Conservation (phyloP, 1,140 invertebrate genomes). For the Rhyacophila brunnea region DNA sequence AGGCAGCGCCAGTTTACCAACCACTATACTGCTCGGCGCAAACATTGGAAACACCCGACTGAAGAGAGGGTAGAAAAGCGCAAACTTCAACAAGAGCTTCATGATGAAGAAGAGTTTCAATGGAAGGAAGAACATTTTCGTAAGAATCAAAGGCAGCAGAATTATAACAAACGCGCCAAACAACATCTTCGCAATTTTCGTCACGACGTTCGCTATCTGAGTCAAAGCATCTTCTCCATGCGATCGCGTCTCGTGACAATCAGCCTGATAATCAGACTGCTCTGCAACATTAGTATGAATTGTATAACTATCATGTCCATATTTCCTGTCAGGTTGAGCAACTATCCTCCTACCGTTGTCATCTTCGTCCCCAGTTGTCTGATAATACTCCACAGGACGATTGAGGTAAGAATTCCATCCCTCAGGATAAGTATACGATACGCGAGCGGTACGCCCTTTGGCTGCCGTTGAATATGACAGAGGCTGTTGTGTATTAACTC, state of each 20-base stretch:
- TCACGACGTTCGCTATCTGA: conserved; percentile 16
- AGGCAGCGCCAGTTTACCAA: conserved; percentile 6
- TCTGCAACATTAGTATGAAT: neutral
- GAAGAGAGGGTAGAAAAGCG: conserved; percentile 27
- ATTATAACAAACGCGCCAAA: conserved; percentile 26
- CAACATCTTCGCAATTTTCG: conserved; percentile 28
- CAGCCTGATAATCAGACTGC: conserved; percentile 2
- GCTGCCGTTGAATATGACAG: neutral
- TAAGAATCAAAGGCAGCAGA: conserved; percentile 18
- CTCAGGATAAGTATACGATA: neutral
- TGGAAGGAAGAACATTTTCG: conserved; percentile 28
- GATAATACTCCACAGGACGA: conserved; percentile 11
- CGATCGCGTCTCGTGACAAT: neutral
- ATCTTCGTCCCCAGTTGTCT: neutral
- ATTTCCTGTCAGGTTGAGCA: conserved; percentile 6
- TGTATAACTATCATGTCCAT: conserved; percentile 6
- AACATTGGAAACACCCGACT: conserved; percentile 3
- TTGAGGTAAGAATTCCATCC: neutral
- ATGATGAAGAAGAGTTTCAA: conserved; percentile 21
- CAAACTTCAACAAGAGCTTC: conserved; percentile 27
- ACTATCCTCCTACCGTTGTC: conserved; percentile 4
- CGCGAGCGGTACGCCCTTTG: neutral
- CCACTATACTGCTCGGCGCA: neutral
- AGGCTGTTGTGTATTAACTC: too few relatives aligned
- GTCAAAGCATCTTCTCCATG: conserved; percentile 20